These are phyloP conservation scores for Denticeps clupeoides DNA, from an alignment of 2,797 vertebrate genomes.

Conservation along the genomic window DNA sequence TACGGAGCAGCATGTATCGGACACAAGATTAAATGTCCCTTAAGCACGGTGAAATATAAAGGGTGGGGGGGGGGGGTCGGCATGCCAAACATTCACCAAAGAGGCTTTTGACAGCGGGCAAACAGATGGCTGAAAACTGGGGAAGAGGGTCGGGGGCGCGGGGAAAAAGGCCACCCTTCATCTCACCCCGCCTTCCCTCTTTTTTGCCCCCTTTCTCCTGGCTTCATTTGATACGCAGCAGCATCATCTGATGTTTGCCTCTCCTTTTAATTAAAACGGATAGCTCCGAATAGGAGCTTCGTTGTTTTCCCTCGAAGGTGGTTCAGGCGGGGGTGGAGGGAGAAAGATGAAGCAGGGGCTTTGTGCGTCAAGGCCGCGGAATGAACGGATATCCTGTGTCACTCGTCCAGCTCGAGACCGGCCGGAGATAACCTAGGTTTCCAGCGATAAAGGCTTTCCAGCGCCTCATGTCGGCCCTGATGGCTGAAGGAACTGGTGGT, in stretches of 20 bases:
- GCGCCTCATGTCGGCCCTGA: slow-evolving; percentile 61
- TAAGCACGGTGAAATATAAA: slow-evolving; percentile 50
- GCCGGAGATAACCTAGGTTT: slow-evolving; percentile 59
- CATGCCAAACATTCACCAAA: slow-evolving; percentile 49
- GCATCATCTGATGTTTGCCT: slow-evolving; percentile 54
- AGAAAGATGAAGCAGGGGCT: slow-evolving; percentile 47
- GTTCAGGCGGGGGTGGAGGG: slow-evolving; percentile 35
- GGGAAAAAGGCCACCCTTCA: slow-evolving; percentile 37
- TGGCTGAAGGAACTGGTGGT: slow-evolving; percentile 37
- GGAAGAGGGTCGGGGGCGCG: slow-evolving; percentile 40
- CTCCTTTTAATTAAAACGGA: slow-evolving; percentile 61
- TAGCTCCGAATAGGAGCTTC: slow-evolving; percentile 51
- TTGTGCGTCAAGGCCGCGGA: slow-evolving; percentile 30
- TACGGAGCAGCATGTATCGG: slow-evolving; percentile 55
- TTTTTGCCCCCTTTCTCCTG: slow-evolving; percentile 28
- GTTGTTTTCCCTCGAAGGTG: slow-evolving; percentile 55
- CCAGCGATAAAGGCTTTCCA: slow-evolving; percentile 61
- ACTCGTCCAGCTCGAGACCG: slow-evolving; percentile 58
- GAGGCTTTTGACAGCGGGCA: slow-evolving; percentile 52
- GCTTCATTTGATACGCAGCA: slow-evolving; percentile 47
- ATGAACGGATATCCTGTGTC: slow-evolving; percentile 52
- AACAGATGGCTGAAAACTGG: slow-evolving; percentile 51
- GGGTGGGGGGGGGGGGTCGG: slow-evolving; percentile 44
- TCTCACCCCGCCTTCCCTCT: background rate
- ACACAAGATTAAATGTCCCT: slow-evolving; percentile 60